Percentiles rank a stretch among this genome's conserved stretches.
Conservation (phyloP, 2,888 invertebrate species). For the Schizaphis graminum region DNA sequence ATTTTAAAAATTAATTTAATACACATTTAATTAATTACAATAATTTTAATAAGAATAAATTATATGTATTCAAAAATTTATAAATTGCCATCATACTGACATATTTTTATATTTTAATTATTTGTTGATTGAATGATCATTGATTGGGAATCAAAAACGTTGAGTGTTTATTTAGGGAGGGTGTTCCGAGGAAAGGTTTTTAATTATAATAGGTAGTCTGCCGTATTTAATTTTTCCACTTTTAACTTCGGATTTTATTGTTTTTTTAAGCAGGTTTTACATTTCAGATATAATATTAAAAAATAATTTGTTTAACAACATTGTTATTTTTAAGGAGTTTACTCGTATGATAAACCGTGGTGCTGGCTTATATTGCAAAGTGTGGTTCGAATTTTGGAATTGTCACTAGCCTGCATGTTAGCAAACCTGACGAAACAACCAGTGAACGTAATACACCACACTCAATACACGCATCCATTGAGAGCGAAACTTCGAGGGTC, state of each 20-base stretch:
- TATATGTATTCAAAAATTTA: background rate
- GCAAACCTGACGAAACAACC: slow-evolving; percentile 75
- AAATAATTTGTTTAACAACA: background rate
- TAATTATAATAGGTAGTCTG: background rate
- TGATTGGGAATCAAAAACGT: background rate
- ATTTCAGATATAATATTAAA: background rate
- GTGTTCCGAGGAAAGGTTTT: background rate
- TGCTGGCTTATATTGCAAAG: slow-evolving; percentile 76
- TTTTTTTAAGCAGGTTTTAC: background rate
- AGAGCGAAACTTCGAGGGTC: slow-evolving; percentile 66
- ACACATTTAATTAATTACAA: background rate
- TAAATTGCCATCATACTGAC: background rate
- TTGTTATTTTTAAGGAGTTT: slow-evolving; percentile 44
- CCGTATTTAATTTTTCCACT: background rate
- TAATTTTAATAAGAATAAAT: background rate
- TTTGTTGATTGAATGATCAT: background rate
- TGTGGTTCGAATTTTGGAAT: slow-evolving; percentile 72
- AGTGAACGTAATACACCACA: slow-evolving; percentile 71
- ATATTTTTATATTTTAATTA: background rate
- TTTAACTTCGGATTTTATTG: background rate
- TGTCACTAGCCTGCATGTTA: slow-evolving; percentile 74
- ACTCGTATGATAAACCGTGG: slow-evolving; percentile 71
- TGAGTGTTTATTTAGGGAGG: background rate
- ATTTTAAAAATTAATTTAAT: background rate
- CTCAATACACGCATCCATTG: slow-evolving; percentile 64